Base-by-base conservation (phyloP, 2,797 vertebrate genomes). In the Tympanoctomys barrerae region DNA sequence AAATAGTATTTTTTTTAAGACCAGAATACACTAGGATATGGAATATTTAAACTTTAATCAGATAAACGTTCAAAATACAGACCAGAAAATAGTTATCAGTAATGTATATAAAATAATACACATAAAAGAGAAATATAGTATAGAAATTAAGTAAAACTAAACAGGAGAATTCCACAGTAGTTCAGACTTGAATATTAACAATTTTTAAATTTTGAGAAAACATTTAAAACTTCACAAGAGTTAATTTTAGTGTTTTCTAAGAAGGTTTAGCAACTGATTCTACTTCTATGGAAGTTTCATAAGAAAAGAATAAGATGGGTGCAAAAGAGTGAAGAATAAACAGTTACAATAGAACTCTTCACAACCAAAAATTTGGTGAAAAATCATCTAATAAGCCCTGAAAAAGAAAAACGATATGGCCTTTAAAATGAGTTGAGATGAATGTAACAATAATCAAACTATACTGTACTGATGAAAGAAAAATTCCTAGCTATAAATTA, bases 161-260 rank as follows among this genome's bases (percentile, higher is more conserved):
- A 84, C 12, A 85, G 2, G 92, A 90, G 16, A 28, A 90, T 73
- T 92, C 52, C 77, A 73, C 21, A 13, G 87, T 68, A 81, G n/a
- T 84, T 18, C 59, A 21, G 31, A 91, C 46, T 91, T 83, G 46
- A 95, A 93, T 24, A 87, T 49, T 78, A 70, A 78, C 19, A 64
- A 81, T 83, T 26, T 82, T 93, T 49, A 68, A 94, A 64, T 83
- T 96, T 92, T 90, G 28, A 89, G 82, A 75, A 97, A 90, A 78
- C 19, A 85, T 79, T 36, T 84, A 75, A 78, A 64, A 90, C 62
- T 62, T 87, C 42, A 75, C 5, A 59, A 73, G 49, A 61, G 64
- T 87, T 36, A 36, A 71, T 57, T 94, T 92, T 91, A 87, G 84
- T 93, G 64, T 77, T 90, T 87, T 85, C 61, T 87, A 88, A 80